A percentile compares a stretch with the other conserved stretches of the same genome.
Conservation (phyloP, 2,888 invertebrate genomes). For the Oligia latruncula region DNA sequence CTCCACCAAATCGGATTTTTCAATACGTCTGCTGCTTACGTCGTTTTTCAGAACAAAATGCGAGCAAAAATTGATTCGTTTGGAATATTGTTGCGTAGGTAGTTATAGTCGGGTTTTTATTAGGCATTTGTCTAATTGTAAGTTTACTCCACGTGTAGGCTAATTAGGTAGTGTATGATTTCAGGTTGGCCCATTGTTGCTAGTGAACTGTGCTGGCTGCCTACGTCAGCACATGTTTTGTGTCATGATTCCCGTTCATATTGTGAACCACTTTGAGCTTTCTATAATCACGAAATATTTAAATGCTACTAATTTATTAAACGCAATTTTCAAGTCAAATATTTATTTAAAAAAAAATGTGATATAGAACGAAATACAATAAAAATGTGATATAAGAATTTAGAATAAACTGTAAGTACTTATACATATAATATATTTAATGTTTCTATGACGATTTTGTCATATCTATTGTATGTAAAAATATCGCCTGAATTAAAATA, state of each 20-base stretch:
- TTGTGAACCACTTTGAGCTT: neutral
- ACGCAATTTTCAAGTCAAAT: neutral
- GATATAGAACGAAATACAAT: constrained; percentile 32
- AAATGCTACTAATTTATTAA: neutral
- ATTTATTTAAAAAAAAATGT: constrained; percentile 12
- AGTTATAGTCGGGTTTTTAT: constrained; percentile 61
- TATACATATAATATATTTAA: constrained; percentile 27
- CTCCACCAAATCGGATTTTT: constrained; percentile 7
- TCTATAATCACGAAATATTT: neutral
- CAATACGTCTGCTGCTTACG: neutral
- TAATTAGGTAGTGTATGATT: constrained; percentile 72
- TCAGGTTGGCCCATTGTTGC: constrained; percentile 67
- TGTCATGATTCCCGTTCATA: neutral
- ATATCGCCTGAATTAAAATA: constrained; percentile 22
- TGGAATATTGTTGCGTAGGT: constrained; percentile 39
- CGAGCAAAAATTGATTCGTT: constrained; percentile 44
- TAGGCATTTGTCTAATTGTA: constrained; percentile 67
- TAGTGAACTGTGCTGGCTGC: constrained; percentile 37
- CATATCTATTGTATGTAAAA: constrained; percentile 38
- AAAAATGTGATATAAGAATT: constrained; percentile 40
- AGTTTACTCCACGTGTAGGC: constrained; percentile 73
- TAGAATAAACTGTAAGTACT: constrained; percentile 50
- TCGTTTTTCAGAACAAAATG: constrained; percentile 14
- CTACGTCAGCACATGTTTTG: constrained; percentile 18
- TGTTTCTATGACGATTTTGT: constrained; percentile 27